These are phyloP conservation scores for Rousettus madagascariensis DNA, from an alignment of 2,797 vertebrate species.

Conservation along the genomic window DNA sequence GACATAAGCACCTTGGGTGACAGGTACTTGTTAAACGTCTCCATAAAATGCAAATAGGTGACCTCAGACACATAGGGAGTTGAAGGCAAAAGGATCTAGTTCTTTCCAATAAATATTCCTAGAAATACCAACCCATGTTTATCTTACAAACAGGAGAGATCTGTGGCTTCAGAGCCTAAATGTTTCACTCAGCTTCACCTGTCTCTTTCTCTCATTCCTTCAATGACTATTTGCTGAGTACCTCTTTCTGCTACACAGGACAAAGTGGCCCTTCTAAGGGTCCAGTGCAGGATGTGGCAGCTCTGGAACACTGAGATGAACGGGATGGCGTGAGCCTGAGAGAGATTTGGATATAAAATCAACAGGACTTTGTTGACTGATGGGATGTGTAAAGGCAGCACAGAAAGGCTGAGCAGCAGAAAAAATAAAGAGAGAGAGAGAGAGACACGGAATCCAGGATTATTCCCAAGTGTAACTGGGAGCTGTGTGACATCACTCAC, in stretches of 20 bases:
- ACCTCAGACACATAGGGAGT: neutral
- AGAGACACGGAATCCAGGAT: neutral
- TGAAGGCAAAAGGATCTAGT: neutral
- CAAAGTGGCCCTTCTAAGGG: neutral
- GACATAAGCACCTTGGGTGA: neutral
- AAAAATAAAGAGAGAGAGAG: neutral
- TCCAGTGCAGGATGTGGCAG: neutral
- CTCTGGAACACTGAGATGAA: neutral
- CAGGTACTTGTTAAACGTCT: neutral
- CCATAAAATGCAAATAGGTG: neutral
- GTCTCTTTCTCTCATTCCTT: neutral
- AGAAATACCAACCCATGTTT: neutral
- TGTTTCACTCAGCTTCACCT: neutral
- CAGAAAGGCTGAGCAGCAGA: neutral
- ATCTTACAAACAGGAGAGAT: neutral
- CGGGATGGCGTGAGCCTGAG: neutral
- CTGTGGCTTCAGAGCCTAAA: neutral
- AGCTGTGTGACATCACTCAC: neutral
- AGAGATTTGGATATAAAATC: constrained; percentile 17
- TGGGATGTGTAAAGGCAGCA: neutral
- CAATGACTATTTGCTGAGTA: neutral
- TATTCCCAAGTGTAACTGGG: neutral
- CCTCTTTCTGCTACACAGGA: neutral
- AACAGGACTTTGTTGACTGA: neutral
- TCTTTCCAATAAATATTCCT: neutral